Base-by-base conservation (phyloP, 2,888 invertebrate genomes). In the Cantharis nigra region DNA sequence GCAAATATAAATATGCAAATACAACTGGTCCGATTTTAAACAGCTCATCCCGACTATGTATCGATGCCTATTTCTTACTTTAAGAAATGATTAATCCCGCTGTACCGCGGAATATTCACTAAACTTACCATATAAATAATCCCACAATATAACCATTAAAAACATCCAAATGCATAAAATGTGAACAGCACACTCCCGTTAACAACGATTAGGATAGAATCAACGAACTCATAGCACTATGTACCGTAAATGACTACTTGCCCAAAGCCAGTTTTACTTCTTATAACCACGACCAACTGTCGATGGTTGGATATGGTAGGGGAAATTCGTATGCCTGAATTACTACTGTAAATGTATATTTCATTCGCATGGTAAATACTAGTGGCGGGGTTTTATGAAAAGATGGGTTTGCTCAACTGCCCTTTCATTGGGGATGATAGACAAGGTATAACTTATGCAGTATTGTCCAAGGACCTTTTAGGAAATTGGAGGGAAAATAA, bases 201-300 rank as follows among this genome's bases (percentile, higher is more conserved):
- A 49, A 49, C 4, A 49, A 49, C 49, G 49, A 49, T 49, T 49
- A 49, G 49, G 49, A 49, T 49, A 49, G 49, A 49, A 49, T 49
- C 49, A 49, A 49, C 49, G 49, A 49, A 49, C 49, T 49, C 49
- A 49, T 49, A 49, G n/a, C 49, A 49, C 49, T 49, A 49, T 49
- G 49, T 49, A 49, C 49, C 49, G 49, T 49, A 49, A 49, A 49
- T 49, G 76, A 78, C 78, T 78, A 71, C 69, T 74, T 69, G 70
- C 71, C 77, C 76, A 73, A 74, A 76, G 74, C 72, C 74, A 67
- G 79, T 77, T 74, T 75, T 67, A 78, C 72, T 79, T 77, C 77
- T 74, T 79, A 79, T 79, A 79, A 77, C 74, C 70, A 71, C 78
- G 72, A 73, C 76, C 78, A 78, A 70, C 79, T 79, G 79, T 71